Evolutionary conservation across 2,888 invertebrate genomes (phyloP).

Genomic region (Neocrepidodera transversa): DNA sequence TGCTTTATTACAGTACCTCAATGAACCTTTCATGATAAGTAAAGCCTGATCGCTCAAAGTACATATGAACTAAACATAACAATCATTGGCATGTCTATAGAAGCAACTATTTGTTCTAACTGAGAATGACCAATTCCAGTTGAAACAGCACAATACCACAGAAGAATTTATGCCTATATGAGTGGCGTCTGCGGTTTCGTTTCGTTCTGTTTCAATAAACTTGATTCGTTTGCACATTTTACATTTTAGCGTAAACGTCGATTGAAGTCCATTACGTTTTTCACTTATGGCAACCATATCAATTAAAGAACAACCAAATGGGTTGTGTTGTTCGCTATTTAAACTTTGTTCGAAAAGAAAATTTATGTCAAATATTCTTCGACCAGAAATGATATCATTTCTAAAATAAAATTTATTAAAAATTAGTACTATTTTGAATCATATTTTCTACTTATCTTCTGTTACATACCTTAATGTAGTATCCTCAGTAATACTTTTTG

Average conservation of each 20-base stretch:
- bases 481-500: too few species aligned
- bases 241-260: conserved; percentile 8
- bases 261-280: conserved; percentile 3
- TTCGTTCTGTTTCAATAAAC: conserved; percentile 5
- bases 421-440: too few species aligned
- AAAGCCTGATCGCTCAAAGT: too few species aligned
- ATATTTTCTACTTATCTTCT: too few species aligned
- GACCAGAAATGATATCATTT: not conserved
- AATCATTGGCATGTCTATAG: conserved; percentile 21
- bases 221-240: conserved; percentile 15
- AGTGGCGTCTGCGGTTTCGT: not conserved
- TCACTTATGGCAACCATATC: conserved; percentile 17
- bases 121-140: conserved; percentile 22
- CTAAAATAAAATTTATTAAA: not conserved
- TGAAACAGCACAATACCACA: conserved; percentile 10
- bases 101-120: conserved; percentile 9
- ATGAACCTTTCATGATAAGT: too few species aligned
- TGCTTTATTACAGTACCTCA: too few species aligned
- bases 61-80: too few species aligned
- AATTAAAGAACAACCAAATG: conserved; percentile 4
- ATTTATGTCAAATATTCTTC: conserved; percentile 11
- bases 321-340: conserved; percentile 1
- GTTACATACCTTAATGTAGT: too few species aligned
- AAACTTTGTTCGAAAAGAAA: conserved; percentile 9
- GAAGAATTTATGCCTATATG: conserved; percentile 12